Base-by-base conservation (phyloP, 2,888 invertebrate genomes). In the Nineta flava region DNA sequence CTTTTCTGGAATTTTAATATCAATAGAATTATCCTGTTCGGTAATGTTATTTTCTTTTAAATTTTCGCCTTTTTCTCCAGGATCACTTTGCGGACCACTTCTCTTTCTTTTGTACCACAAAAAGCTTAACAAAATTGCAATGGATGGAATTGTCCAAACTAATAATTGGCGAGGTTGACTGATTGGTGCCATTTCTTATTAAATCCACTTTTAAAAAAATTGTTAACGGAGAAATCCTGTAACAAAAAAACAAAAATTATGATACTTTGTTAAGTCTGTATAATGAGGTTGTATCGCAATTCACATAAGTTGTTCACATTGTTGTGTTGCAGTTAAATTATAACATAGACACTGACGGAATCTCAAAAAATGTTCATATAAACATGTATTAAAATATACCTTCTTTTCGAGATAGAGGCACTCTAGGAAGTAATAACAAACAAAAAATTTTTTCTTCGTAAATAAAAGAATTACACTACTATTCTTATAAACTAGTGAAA, bases 71-170 rank as follows among this genome's bases (percentile, higher is more conserved):
- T 53, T 55, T 53, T 49, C 47, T 61, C 81, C 82, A 57, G 80
- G 79, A 78, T 83, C 83, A 81, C 76, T 79, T 75, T 74, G 76
- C 65, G 76, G 75, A 63, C 75, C 77, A 67, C 77, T 76, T 71
- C 81, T 78, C 74, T 79, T 84, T 72, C 81, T 83, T 71, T 79
- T 81, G 78, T 82, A 83, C 87, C 86, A 87, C 65, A 81, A 79
- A 66, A 86, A 78, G 60, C 84, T 84, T 67, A 87, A 73, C 61
- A 86, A 73, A 61, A 85, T 75, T 60, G 83, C 85, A 71, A 86
- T 76, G 60, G 84, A 81, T 64, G 87, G 86, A 60, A 87, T 74
- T 61, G 81, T 82, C 77, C 83, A 79, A 74, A 80, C 79, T 65
- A 86, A 74, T 63, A 87, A 67, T 68, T 83, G 85, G 65, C 80